Base-by-base conservation (phyloP, 2,113 vertebrate species). In the Hipposideros armiger region DNA sequence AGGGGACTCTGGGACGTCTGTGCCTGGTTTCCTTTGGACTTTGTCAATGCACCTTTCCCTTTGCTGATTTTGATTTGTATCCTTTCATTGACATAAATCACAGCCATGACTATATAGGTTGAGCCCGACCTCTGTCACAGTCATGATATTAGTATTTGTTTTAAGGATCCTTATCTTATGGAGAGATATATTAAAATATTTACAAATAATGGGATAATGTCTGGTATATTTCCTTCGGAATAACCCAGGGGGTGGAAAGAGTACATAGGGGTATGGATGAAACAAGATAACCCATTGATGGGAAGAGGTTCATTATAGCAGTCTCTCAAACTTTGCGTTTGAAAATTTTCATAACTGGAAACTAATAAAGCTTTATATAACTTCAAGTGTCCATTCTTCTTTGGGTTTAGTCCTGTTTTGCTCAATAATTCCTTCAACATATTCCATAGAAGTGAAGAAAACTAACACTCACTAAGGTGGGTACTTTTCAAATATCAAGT, bases 391-490 rank as follows among this genome's bases (percentile, higher is more conserved):
- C 17, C 13, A n/a, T 77, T 94, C 22, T 92, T 94, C 22, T 73
- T 36, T 42, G 73, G 56, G 26, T 50, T 92, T 96, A 64, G 17
- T 87, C 28, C 90, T 95, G 11, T 91, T 90, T 90, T 70, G 47
- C 40, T 87, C 5, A 85, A 52, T 22, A 81, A 76, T 54, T 91
- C 13, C 60, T 88, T 78, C 47, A 94, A 62, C 5, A 60, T 80
- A 58, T 36, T 69, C 11, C 54, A 74, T 22, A 36, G 40, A 87
- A 82, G 7, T 87, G 10, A 76, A 95, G 30, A 78, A 90, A 96
- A 80, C 2, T 73, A 80, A 82, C 45, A 52, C 77, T 97, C 22
- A 60, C 2, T 15, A 2, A 92, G 47, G 30, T 81, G 52, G n/a
- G 4, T 87, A 76, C 17, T 67, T 60, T 76, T 86, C 45, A 92